Percentiles rank a stretch among this genome's conserved stretches.
Evolutionary conservation across 2,113 vertebrate genomes (phyloP).

Genomic region (Platysternon megacephalum): DNA sequence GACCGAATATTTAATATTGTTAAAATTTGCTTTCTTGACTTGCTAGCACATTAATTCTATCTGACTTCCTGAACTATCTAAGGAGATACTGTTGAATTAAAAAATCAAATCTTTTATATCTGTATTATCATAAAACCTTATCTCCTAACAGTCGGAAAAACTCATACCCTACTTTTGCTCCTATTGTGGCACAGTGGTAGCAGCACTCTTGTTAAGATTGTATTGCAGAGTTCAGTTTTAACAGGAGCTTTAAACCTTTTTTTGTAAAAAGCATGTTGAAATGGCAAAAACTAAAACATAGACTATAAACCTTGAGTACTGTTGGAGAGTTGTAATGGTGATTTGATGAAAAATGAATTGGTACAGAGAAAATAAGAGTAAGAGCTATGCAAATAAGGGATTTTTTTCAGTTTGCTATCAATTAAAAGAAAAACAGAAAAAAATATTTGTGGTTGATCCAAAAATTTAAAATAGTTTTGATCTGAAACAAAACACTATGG

Average conservation of each 20-base stretch:
- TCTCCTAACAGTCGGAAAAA: neutral
- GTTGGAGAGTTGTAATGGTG: neutral
- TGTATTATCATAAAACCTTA: neutral
- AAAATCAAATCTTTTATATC: neutral
- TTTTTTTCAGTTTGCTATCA: too few species aligned
- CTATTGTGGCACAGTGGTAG: neutral
- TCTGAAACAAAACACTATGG: too few species aligned
- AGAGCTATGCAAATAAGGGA: too few species aligned
- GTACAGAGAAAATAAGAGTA: neutral
- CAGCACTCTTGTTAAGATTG: neutral
- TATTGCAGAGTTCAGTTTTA: neutral
- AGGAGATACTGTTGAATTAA: neutral
- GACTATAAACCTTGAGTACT: neutral
- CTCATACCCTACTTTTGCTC: neutral
- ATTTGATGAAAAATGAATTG: neutral
- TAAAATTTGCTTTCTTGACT: neutral
- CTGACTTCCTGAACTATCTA: neutral
- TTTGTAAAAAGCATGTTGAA: neutral
- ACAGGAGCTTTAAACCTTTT: neutral
- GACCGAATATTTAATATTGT: neutral
- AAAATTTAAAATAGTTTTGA: too few species aligned
- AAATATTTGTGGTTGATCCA: too few species aligned
- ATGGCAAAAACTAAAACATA: neutral
- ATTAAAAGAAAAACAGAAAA: too few species aligned
- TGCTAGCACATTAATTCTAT: neutral